Evolutionary conservation across 2,113 vertebrate species (phyloP), one percentile per base, ranked within the genome.

Genomic region (Pungitius pungitius): DNA sequence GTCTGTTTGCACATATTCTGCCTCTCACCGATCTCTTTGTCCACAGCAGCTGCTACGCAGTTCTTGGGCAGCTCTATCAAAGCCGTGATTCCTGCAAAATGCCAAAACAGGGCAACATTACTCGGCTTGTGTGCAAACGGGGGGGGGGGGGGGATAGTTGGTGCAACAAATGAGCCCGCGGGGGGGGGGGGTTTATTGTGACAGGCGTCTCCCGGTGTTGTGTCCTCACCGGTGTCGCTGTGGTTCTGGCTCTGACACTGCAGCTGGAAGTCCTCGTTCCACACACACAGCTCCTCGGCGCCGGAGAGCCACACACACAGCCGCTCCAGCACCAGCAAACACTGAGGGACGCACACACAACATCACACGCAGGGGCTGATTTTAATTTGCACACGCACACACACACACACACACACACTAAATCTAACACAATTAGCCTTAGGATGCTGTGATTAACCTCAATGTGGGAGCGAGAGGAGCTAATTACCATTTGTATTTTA

Each of bases 31-130:
- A 99, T 92, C 69, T 97, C 95, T 92, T 92, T 97, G 77, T 97
- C 96, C 87, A 96, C 88, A 6, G 96, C 96, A 58, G 95, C 96
- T 2, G 94, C 97, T 14, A 99, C 81, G 88, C 93, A 96, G 76
- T 95, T 96, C 87, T 96, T 95, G 6, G 97, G 96, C 84, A 99
- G 89, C 89, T 97, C 96, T 63, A 96, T 88, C 91, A 98, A 84
- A 79, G 94, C 92, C 35, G 89, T 95, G 68, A 99, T 92, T 79
- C 95, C 98, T 99, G 63, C 37, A 37, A 64, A 22, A 66, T 8
- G 4, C 1, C 4, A 68, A 45, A 55, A 73, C 7, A 67, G 11
- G 26, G n/a, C 17, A 64, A 45, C 47, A 45, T 55, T 24, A 12
- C 65, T 58, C 24, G 26, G 30, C 43, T 12, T 80, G 59, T 71